A percentile compares a stretch with the other conserved stretches of the same genome.
phyloP scores from a whole-genome alignment of 2,113 vertebrate species.

The Morone chrysops region DNA sequence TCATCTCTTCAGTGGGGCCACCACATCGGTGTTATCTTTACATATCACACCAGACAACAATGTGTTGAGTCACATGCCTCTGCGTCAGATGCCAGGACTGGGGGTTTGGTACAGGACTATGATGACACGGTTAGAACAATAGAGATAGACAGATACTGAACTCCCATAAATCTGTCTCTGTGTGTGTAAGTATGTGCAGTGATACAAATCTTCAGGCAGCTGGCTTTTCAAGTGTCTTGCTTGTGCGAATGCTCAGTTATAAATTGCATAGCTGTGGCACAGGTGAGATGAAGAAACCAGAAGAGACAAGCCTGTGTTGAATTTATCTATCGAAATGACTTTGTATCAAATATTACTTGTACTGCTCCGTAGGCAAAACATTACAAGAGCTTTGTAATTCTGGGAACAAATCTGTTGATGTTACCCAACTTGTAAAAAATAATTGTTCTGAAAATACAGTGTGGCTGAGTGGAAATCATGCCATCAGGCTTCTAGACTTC shows the following conservation, averaged over 20 bases:
- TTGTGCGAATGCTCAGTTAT: conserved; percentile 6
- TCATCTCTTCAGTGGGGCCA: conserved; percentile 50
- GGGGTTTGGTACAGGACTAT: conserved; percentile 29
- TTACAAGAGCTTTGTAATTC: not conserved
- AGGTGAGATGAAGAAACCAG: conserved; percentile 24
- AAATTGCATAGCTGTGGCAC: not conserved
- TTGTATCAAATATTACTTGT: not conserved
- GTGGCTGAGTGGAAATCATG: not conserved
- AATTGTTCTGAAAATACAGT: not conserved
- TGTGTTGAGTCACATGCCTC: conserved; percentile 64
- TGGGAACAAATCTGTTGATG: not conserved
- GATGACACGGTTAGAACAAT: conserved; percentile 33
- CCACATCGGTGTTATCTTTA: conserved; percentile 47
- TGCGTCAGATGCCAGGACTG: conserved; percentile 50
- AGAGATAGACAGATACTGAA: conserved; percentile 36
- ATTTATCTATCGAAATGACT: not conserved
- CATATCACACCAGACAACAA: conserved; percentile 61
- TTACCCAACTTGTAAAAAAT: conserved; percentile 7
- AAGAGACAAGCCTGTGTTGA: not conserved
- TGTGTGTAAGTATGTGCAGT: not conserved
- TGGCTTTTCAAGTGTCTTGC: conserved; percentile 30
- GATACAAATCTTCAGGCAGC: conserved; percentile 28
- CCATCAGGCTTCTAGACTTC: not conserved
- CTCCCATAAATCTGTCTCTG: not conserved
- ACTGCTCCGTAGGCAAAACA: not conserved